Evolutionary conservation across 2,113 vertebrate genomes (phyloP).

Genomic region (Eubucco bourcierii): DNA sequence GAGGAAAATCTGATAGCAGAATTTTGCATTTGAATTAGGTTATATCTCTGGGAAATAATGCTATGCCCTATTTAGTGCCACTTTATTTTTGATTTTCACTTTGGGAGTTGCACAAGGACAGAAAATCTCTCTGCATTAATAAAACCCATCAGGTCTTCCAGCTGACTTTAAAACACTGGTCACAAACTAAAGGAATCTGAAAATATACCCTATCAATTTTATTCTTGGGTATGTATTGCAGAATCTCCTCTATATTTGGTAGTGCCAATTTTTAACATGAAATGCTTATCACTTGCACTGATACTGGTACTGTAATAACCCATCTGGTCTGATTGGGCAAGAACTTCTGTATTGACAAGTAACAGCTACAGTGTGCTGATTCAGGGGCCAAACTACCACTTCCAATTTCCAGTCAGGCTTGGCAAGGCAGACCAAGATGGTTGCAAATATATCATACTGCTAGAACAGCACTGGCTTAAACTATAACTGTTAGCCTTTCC

Average conservation of each 20-base stretch:
- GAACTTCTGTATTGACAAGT: background rate
- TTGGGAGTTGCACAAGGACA: background rate
- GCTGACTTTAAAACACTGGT: conserved; percentile 50
- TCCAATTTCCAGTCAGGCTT: background rate
- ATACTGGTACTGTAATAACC: conserved; percentile 10
- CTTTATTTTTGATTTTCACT: conserved; percentile 39
- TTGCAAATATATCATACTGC: background rate
- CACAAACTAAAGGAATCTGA: conserved; percentile 53
- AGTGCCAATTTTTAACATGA: background rate
- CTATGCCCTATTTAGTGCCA: conserved; percentile 48
- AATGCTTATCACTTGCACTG: conserved; percentile 7
- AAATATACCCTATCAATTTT: conserved; percentile 56
- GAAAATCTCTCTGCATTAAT: conserved; percentile 37
- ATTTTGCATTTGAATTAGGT: conserved; percentile 49
- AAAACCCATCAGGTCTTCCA: conserved; percentile 61
- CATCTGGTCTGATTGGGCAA: background rate
- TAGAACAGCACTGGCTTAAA: background rate
- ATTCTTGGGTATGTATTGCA: conserved; percentile 22
- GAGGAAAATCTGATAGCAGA: background rate
- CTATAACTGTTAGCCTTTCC: background rate
- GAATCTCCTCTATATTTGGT: conserved; percentile 43
- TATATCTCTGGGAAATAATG: conserved; percentile 58
- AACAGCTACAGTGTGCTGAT: background rate
- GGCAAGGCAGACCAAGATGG: background rate
- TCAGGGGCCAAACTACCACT: background rate